Conservation (phyloP, 30 jellyfish, hydroid and myxozoan genomes). For the Hydractinia symbiolongicarpus region DNA sequence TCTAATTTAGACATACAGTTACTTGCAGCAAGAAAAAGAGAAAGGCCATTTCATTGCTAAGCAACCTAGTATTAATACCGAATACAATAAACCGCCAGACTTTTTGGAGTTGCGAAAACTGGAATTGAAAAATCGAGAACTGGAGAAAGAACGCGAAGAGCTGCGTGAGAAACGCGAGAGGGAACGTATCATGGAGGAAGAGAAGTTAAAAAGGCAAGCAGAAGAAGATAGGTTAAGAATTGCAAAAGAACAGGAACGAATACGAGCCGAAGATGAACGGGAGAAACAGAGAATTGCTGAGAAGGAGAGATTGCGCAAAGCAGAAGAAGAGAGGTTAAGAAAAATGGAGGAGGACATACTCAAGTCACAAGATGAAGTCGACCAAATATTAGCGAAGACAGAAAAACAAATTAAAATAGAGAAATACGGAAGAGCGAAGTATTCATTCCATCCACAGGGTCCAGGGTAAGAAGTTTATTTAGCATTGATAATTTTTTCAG, state of each 20-base stretch:
- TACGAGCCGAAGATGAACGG: constrained; percentile 9
- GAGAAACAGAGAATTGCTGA: constrained; percentile 13
- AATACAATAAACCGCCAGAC: constrained; percentile 81
- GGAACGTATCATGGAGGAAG: constrained; percentile 42
- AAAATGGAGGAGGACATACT: constrained; percentile 17
- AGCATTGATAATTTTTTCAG: no score
- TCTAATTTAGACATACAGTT: neutral
- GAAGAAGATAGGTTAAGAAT: constrained; percentile 52
- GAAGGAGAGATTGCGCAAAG: constrained; percentile 34
- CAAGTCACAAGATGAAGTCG: constrained; percentile 27
- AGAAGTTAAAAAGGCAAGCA: constrained; percentile 31
- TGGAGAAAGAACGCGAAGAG: constrained; percentile 31
- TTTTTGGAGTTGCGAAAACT: constrained; percentile 71
- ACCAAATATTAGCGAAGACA: constrained; percentile 4
- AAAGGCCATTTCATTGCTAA: constrained; percentile 20
- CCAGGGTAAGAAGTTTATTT: constrained; percentile 20
- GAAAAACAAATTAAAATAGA: neutral
- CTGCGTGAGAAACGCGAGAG: constrained; percentile 66
- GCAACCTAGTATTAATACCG: constrained; percentile 28
- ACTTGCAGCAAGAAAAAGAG: neutral
- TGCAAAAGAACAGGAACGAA: constrained; percentile 24
- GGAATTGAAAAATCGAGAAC: constrained; percentile 28
- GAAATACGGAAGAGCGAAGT: constrained; percentile 21
- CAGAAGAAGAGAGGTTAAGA: constrained; percentile 9
- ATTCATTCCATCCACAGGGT: constrained; percentile 36